Evolutionary conservation across 2,797 vertebrate genomes (phyloP).

Genomic region (Falco concolor): DNA sequence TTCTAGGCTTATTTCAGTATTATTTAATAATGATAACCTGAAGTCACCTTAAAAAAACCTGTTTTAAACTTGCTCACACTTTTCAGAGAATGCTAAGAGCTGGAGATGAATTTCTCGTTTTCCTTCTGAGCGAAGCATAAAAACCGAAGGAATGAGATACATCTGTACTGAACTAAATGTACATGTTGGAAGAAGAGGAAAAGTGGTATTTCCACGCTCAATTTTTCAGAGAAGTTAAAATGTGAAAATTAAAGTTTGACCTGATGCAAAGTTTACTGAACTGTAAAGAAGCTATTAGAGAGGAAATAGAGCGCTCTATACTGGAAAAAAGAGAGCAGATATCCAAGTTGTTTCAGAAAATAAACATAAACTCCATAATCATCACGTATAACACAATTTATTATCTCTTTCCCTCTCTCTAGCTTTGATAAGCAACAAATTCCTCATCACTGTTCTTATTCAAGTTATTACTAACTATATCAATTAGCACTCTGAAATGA

Average conservation of each 20-base stretch:
- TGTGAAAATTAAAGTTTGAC: background rate
- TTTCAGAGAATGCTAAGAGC: background rate
- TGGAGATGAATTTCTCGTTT: background rate
- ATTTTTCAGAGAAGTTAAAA: background rate
- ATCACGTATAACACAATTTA: accelerated
- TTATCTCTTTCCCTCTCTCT: background rate
- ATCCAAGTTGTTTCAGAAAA: background rate
- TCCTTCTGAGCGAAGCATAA: background rate
- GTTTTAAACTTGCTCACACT: background rate
- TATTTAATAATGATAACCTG: background rate
- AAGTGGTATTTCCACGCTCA: background rate
- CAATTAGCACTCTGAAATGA: background rate
- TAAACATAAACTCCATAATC: background rate
- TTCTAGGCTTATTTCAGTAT: background rate
- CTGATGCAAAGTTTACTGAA: background rate
- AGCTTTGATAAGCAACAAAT: background rate
- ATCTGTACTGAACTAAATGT: background rate
- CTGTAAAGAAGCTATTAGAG: background rate
- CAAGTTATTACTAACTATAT: background rate
- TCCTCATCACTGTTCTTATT: background rate
- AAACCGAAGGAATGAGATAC: background rate
- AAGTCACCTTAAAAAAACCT: background rate
- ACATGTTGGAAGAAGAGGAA: background rate
- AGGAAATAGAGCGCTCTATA: background rate
- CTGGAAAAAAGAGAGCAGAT: background rate